Conservation (phyloP, 2,888 invertebrate genomes). For the Diarsia rubi region DNA sequence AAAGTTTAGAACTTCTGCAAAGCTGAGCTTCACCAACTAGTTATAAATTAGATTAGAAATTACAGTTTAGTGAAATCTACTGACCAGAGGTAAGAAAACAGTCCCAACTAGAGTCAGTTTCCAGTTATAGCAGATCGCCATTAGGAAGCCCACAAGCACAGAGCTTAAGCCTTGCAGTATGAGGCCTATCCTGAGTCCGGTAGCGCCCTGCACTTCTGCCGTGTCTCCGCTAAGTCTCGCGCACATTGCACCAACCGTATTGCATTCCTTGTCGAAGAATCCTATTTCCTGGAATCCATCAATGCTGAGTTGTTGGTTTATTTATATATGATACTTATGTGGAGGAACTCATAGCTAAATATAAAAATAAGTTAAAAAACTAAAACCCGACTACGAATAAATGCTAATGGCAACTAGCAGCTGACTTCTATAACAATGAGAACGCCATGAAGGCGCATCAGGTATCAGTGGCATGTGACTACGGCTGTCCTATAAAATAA, state of each 20-base stretch:
- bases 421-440: no score
- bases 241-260: slow-evolving; percentile 92
- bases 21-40: not conserved
- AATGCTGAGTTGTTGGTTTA: not conserved
- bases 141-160: slow-evolving; percentile 90
- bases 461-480: no score
- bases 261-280: slow-evolving; percentile 91
- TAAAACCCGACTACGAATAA: no score
- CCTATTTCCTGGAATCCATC: slow-evolving; percentile 89
- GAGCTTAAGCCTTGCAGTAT: slow-evolving; percentile 92
- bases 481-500: no score
- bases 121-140: slow-evolving; percentile 91
- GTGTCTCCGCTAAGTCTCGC: slow-evolving; percentile 92
- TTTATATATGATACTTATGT: not conserved
- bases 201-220: slow-evolving; percentile 92
- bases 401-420: no score
- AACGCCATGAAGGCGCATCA: no score
- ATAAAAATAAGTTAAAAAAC: no score
- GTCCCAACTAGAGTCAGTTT: slow-evolving; percentile 92
- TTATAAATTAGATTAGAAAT: no score
- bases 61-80: slow-evolving; percentile 62
- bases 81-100: slow-evolving; percentile 91
- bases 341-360: not conserved
- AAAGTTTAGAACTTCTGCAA: not conserved
- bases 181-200: slow-evolving; percentile 91